Evolutionary conservation across 2,797 vertebrate species (phyloP).

Genomic region (Ispidina picta): DNA sequence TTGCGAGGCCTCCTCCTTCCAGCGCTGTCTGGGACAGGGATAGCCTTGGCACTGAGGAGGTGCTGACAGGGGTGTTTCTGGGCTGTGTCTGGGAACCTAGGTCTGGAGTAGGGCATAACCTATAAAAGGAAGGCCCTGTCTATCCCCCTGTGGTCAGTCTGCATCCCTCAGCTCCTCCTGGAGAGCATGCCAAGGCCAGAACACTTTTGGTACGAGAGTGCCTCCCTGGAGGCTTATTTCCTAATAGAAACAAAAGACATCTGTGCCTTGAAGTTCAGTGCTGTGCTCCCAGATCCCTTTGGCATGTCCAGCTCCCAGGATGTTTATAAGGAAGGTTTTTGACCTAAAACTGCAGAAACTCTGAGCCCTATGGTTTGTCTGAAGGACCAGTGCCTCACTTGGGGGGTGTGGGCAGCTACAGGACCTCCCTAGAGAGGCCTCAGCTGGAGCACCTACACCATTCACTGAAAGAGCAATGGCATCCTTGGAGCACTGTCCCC

Average conservation of each 20-base stretch:
- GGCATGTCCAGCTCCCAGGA: accelerated
- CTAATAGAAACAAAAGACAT: neutral
- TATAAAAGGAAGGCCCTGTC: neutral
- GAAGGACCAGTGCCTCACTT: neutral
- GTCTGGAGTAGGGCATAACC: neutral
- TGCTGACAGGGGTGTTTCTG: neutral
- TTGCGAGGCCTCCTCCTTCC: neutral
- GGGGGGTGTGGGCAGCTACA: neutral
- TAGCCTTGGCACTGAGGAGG: neutral
- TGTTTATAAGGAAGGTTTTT: neutral
- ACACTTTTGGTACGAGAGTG: neutral
- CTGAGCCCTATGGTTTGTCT: neutral
- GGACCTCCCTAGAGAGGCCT: neutral
- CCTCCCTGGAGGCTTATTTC: neutral
- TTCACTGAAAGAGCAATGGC: neutral
- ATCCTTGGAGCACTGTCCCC: neutral
- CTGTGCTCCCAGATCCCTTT: neutral
- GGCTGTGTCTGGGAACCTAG: neutral
- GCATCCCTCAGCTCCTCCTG: neutral
- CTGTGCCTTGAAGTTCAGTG: accelerated
- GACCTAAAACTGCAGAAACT: neutral
- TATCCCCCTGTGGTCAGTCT: neutral
- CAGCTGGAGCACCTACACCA: too few relatives aligned
- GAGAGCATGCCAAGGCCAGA: neutral
- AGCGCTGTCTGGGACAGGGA: neutral